A percentile compares a stretch with the other conserved stretches of the same genome.
These are phyloP conservation scores for Colinus virginianus DNA, from an alignment of 2,113 vertebrate genomes.

Conservation along the genomic window DNA sequence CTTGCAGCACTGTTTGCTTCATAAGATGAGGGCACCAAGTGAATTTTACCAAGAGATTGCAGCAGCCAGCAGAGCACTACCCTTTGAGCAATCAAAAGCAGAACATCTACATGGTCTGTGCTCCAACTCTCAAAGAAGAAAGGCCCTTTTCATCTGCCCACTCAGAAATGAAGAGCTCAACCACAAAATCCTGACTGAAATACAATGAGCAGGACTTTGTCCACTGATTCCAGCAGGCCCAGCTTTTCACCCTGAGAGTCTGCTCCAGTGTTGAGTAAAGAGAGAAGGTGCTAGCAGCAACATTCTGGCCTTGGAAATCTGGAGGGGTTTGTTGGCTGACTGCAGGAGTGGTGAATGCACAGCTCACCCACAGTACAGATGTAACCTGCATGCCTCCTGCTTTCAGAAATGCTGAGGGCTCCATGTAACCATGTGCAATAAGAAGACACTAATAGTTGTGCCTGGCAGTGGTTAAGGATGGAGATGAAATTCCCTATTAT, in stretches of 20 bases:
- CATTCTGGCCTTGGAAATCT: background rate
- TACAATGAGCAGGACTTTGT: conserved; percentile 42
- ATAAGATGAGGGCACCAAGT: background rate
- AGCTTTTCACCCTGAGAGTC: background rate
- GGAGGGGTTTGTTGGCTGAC: conserved; percentile 41
- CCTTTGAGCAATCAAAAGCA: background rate
- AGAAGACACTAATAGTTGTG: conserved; percentile 44
- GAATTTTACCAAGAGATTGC: background rate
- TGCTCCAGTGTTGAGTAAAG: conserved; percentile 9
- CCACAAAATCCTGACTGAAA: conserved; percentile 20
- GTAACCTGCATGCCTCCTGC: background rate
- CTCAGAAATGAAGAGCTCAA: background rate
- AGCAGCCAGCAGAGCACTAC: background rate
- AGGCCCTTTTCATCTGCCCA: background rate
- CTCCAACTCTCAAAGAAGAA: background rate
- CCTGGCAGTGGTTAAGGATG: conserved; percentile 45
- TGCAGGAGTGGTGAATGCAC: conserved; percentile 38
- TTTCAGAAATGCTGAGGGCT: background rate
- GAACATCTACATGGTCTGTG: background rate
- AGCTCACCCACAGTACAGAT: conserved; percentile 23
- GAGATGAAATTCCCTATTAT: conserved; percentile 59
- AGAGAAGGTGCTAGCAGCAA: conserved; percentile 48
- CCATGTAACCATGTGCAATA: background rate
- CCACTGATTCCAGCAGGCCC: conserved; percentile 40
- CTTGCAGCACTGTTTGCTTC: background rate